phyloP scores from a whole-genome alignment of 2,797 vertebrate genomes.

The Allobates femoralis region DNA sequence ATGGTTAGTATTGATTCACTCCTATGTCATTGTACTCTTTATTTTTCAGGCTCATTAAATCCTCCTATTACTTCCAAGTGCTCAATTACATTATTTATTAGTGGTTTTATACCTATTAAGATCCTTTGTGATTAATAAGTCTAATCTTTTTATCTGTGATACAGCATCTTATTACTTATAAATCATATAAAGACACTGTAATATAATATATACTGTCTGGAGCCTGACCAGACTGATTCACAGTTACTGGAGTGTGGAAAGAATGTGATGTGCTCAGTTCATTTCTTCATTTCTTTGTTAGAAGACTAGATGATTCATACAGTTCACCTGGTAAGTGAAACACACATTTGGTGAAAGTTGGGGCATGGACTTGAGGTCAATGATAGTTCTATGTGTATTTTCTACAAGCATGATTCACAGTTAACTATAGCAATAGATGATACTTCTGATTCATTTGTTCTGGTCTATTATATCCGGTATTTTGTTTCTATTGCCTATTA shows the following conservation, averaged over 20 bases:
- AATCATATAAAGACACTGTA: background rate
- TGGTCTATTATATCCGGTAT: constrained; percentile 2
- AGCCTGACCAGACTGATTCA: constrained; percentile 21
- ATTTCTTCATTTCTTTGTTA: background rate
- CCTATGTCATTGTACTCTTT: background rate
- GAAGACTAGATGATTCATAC: constrained; percentile 26
- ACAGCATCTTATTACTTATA: background rate
- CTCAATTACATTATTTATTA: background rate
- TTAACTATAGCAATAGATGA: constrained; percentile 10
- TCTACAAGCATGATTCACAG: constrained; percentile 19
- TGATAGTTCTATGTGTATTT: background rate
- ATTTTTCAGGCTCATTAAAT: background rate
- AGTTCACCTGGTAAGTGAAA: constrained; percentile 39
- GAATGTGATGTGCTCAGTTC: constrained; percentile 28
- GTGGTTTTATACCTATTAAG: background rate
- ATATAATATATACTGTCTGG: background rate
- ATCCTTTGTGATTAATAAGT: background rate
- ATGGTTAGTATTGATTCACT: background rate
- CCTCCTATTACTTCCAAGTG: background rate
- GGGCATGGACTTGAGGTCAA: background rate
- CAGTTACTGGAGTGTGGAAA: constrained; percentile 23
- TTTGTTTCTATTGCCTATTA: constrained; percentile 13
- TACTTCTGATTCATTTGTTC: constrained; percentile 43
- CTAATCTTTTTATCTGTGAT: background rate
- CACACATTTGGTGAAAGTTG: background rate